phyloP scores from a whole-genome alignment of 2,888 invertebrate genomes.

The Dryadula phaetusa region DNA sequence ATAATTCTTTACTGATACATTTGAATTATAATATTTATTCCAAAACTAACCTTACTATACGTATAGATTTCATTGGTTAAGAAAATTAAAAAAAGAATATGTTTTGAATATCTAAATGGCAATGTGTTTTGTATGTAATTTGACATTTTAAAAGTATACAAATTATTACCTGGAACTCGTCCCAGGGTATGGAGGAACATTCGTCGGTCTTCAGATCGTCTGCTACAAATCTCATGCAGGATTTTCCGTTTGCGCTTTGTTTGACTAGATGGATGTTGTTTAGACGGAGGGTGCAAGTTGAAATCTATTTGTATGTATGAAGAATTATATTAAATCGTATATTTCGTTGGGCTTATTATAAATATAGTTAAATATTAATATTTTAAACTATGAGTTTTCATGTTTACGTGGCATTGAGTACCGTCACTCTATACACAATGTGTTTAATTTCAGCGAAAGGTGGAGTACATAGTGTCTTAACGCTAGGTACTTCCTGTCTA shows the following conservation, averaged over 20 bases:
- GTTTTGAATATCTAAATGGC: constrained; percentile 11
- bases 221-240: constrained; percentile 65
- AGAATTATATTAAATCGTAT: too few species aligned
- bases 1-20: too few species aligned
- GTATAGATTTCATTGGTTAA: neutral
- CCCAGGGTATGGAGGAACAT: constrained; percentile 95
- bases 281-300: constrained; percentile 81
- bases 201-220: constrained; percentile 90
- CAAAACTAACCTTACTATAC: too few species aligned
- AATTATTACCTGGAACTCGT: constrained; percentile 94
- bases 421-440: too few species aligned
- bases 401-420: too few species aligned
- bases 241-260: constrained; percentile 60
- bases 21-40: too few species aligned
- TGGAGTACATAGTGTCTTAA: too few species aligned
- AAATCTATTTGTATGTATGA: constrained; percentile 71
- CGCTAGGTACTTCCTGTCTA: too few species aligned
- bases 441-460: too few species aligned
- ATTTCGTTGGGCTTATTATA: too few species aligned
- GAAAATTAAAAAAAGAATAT: constrained; percentile 2
- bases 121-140: constrained; percentile 7
- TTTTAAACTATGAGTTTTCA: too few species aligned
- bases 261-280: constrained; percentile 75
- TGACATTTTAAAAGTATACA: neutral
- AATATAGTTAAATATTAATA: too few species aligned